A percentile compares a stretch with the other conserved stretches of the same genome.
Evolutionary conservation across 2,113 vertebrate genomes (phyloP).

Genomic region (Cygnus buccinator): DNA sequence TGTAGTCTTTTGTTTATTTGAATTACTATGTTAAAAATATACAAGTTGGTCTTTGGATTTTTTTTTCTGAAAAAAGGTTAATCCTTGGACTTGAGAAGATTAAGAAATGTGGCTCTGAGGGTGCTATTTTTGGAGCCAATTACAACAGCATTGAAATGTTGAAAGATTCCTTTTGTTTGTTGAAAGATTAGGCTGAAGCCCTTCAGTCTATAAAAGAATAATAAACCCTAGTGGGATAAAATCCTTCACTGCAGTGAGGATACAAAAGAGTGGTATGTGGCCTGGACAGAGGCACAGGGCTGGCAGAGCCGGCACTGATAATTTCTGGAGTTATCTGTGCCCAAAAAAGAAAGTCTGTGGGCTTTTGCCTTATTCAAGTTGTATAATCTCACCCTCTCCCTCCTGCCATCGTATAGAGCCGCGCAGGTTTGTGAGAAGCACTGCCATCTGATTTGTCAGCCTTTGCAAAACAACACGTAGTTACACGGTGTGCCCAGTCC

Average conservation of each 20-base stretch:
- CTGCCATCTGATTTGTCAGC: neutral
- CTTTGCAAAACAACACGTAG: neutral
- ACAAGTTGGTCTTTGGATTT: neutral
- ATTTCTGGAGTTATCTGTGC: neutral
- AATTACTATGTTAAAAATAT: slow-evolving; percentile 16
- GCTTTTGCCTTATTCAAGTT: neutral
- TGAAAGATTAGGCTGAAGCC: slow-evolving; percentile 63
- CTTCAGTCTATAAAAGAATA: slow-evolving; percentile 66
- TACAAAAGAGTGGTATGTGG: slow-evolving; percentile 3
- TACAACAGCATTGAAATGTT: slow-evolving; percentile 60
- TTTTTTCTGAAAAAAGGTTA: slow-evolving; percentile 17
- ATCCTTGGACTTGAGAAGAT: slow-evolving; percentile 42
- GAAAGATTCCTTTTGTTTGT: slow-evolving; percentile 68
- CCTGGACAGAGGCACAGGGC: neutral
- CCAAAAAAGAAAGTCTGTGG: neutral
- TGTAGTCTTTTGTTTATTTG: slow-evolving; percentile 42
- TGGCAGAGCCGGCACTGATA: neutral
- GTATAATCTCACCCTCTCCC: neutral
- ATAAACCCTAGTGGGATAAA: slow-evolving; percentile 47
- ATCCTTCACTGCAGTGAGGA: neutral
- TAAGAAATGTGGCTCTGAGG: slow-evolving; percentile 58
- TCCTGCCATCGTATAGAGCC: neutral
- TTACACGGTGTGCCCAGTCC: neutral
- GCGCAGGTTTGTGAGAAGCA: neutral
- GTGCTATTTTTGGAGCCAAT: slow-evolving; percentile 63